Evolutionary conservation across 2,888 invertebrate genomes (phyloP).

Genomic region (Catocala nupta): DNA sequence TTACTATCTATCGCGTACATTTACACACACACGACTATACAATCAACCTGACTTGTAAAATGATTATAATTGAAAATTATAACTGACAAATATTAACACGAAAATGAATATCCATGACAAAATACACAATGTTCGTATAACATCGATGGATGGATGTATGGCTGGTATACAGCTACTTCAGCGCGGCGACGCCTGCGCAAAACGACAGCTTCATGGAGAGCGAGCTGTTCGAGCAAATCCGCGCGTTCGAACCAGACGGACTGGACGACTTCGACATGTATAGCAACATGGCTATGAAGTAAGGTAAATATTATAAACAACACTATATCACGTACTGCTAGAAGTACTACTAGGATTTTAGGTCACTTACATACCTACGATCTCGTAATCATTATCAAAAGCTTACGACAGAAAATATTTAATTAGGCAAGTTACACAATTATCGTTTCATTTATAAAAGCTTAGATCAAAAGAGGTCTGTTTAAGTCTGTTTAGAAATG

Average conservation of each 20-base stretch:
- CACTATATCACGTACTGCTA: neutral
- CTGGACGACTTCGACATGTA: constrained; percentile 78
- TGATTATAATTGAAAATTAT: neutral
- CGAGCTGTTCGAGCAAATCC: constrained; percentile 80
- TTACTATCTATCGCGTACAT: neutral
- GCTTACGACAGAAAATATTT: too few relatives aligned
- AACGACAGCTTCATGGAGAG: constrained; percentile 79
- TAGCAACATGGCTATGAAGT: constrained; percentile 75
- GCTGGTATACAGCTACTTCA: constrained; percentile 69
- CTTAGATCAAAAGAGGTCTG: too few relatives aligned
- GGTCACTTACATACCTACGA: neutral
- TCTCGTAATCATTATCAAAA: neutral
- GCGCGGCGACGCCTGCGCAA: constrained; percentile 74
- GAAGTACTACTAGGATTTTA: neutral
- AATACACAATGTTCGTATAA: neutral
- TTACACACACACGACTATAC: constrained; percentile 5
- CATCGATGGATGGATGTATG: neutral
- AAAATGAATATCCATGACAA: neutral
- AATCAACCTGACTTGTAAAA: too few relatives aligned
- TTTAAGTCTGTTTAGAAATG: too few relatives aligned
- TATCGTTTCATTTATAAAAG: too few relatives aligned
- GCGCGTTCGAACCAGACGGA: constrained; percentile 76
- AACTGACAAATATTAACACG: neutral
- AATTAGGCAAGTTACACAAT: too few relatives aligned
- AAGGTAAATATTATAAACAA: constrained; percentile 58